phyloP scores from a whole-genome alignment of 2,113 vertebrate genomes.

The Nipponia nippon region DNA sequence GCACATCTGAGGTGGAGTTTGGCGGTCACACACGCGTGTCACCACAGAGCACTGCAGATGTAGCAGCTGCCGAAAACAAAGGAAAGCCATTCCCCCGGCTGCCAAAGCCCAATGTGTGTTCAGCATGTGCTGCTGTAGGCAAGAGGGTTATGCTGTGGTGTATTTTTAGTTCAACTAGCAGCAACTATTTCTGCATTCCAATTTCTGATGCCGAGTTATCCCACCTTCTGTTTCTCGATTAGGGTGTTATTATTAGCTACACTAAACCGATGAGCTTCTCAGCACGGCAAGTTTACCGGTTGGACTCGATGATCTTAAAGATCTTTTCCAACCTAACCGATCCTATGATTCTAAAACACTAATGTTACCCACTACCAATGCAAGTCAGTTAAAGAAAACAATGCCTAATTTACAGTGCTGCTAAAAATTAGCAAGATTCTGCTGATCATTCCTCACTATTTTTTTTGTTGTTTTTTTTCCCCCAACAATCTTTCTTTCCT shows the following conservation, averaged over 20 bases:
- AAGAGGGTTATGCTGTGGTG: background rate
- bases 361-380: background rate
- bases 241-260: conserved; percentile 48
- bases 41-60: background rate
- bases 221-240: conserved; percentile 51
- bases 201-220: conserved; percentile 18
- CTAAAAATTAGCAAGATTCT: background rate
- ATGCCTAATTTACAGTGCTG: background rate
- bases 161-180: conserved; percentile 57
- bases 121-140: conserved; percentile 5
- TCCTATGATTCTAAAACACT: background rate
- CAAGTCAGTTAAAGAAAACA: conserved; percentile 34
- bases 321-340: background rate
- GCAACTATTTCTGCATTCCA: background rate
- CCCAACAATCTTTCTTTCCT: background rate
- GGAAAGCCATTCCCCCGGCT: background rate
- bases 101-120: background rate
- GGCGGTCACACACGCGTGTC: accelerated
- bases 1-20: background rate
- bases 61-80: background rate
- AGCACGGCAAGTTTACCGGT: background rate
- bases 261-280: background rate
- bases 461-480: background rate
- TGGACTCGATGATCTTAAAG: background rate
- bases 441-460: background rate